Evolutionary conservation across 1,140 invertebrate genomes (phyloP).

Genomic region (Pollicipes pollicipes): DNA sequence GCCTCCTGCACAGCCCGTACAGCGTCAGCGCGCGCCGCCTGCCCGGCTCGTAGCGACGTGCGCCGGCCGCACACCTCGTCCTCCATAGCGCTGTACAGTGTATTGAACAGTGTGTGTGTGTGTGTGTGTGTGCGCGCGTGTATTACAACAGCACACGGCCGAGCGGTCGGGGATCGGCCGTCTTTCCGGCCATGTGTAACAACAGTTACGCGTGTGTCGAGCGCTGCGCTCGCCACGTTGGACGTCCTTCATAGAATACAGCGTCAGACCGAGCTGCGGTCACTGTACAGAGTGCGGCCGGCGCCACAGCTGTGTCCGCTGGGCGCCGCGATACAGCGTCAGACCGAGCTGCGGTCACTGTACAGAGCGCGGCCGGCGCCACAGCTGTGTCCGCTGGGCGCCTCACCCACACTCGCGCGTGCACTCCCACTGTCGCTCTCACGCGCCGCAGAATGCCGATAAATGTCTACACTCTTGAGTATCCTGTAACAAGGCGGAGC

Average conservation of each 20-base stretch:
- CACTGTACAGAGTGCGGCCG: no score
- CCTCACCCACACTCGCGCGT: no score
- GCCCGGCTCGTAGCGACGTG: no score
- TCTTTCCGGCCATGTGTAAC: neutral
- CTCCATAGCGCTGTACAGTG: neutral
- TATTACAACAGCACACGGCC: neutral
- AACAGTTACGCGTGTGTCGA: neutral
- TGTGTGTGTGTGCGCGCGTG: no score
- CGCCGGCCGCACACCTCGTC: no score
- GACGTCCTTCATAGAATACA: neutral
- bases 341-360: neutral
- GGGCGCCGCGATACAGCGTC: no score
- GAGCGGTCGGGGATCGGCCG: no score
- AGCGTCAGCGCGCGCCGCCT: neutral
- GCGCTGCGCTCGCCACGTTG: neutral
- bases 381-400: no score
- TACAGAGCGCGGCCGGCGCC: no score
- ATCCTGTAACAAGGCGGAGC: neutral
- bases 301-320: no score
- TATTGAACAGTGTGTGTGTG: neutral
- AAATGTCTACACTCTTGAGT: neutral
- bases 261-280: no score
- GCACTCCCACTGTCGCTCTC: neutral
- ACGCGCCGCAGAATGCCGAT: neutral
- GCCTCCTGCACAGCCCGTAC: slow-evolving; percentile 36